These are phyloP conservation scores for Pollachius pollachius DNA, from an alignment of 2,113 vertebrate species.

Conservation along the genomic window DNA sequence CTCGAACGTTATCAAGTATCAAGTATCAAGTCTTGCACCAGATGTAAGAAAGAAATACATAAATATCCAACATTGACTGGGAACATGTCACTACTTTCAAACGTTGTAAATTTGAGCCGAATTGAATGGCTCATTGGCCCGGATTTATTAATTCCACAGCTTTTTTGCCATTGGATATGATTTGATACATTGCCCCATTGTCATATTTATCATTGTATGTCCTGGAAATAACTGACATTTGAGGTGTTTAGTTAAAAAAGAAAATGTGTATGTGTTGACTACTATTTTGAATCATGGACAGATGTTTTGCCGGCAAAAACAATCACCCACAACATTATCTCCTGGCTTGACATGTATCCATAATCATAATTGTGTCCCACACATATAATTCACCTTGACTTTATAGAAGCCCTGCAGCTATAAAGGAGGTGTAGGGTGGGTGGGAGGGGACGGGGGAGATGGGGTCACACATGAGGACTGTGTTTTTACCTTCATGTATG, in stretches of 20 bases:
- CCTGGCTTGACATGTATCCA: conserved; percentile 48
- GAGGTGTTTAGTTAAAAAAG: neutral
- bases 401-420: conserved; percentile 57
- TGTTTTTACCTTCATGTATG: conserved; percentile 42
- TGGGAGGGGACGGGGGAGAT: neutral
- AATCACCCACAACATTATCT: conserved; percentile 46
- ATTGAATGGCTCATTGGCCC: conserved; percentile 4
- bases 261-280: conserved; percentile 20
- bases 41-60: too few species aligned
- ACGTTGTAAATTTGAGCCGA: conserved; percentile 49
- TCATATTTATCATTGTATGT: too few species aligned
- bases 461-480: conserved; percentile 15
- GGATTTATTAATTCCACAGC: neutral
- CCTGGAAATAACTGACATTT: conserved; percentile 19
- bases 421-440: conserved; percentile 20
- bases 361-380: conserved; percentile 34
- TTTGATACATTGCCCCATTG: too few species aligned
- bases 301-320: conserved; percentile 41
- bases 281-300: conserved; percentile 18
- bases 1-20: too few species aligned
- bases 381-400: conserved; percentile 50
- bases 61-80: conserved; percentile 27
- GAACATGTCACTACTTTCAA: conserved; percentile 33
- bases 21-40: too few species aligned
- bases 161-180: too few species aligned